Evolutionary conservation across 64 coral and sea anemone genomes (phyloP).

Genomic region (Stylophora pistillata): DNA sequence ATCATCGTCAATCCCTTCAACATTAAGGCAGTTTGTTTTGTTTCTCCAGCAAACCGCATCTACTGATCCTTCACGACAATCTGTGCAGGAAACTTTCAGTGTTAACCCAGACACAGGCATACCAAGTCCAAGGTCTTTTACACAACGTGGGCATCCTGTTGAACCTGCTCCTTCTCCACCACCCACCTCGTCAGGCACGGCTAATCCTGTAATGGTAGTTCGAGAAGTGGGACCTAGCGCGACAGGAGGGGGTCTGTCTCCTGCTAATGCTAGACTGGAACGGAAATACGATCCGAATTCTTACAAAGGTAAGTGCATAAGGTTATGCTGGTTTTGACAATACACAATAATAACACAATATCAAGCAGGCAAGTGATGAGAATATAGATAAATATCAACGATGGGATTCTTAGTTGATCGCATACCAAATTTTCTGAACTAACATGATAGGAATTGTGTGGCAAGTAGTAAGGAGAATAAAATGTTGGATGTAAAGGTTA

Average conservation of each 20-base stretch:
- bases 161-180: conserved; percentile 58
- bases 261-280: not conserved
- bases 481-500: no score
- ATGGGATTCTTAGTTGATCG: no score
- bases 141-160: conserved; percentile 50
- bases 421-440: no score
- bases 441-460: no score
- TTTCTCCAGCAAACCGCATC: not conserved
- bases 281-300: conserved; percentile 40
- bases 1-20: no score
- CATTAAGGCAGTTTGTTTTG: not conserved
- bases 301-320: conserved; percentile 9
- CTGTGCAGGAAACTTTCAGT: not conserved
- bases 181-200: conserved; percentile 20
- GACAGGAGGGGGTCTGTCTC: conserved; percentile 35
- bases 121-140: conserved; percentile 48
- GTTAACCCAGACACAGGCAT: conserved; percentile 67
- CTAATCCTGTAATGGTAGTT: conserved; percentile 35
- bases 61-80: not conserved
- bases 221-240: conserved; percentile 53
- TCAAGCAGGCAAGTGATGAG: no score
- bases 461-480: no score
- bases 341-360: no score
- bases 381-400: no score
- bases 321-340: no score